Percentiles rank a stretch among this genome's conserved stretches.
Evolutionary conservation across 2,888 invertebrate species (phyloP).

Genomic region (Crioceris asparagi): DNA sequence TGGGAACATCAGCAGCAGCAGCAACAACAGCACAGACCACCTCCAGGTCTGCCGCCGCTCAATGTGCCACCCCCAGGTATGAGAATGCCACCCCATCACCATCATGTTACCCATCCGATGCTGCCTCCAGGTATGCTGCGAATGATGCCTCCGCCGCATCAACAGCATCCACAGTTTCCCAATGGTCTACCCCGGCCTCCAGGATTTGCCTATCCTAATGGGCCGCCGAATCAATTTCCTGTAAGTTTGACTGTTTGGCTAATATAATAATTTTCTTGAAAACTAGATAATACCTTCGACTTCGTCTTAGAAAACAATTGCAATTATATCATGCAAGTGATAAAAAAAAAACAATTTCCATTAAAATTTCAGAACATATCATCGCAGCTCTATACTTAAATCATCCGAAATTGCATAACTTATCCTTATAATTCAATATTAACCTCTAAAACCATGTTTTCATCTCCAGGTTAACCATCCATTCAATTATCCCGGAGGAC

Average conservation of each 20-base stretch:
- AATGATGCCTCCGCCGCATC: slow-evolving; percentile 19
- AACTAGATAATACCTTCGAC: no score
- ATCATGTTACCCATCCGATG: slow-evolving; percentile 15
- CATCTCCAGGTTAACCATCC: slow-evolving; percentile 21
- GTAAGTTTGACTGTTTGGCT: slow-evolving; percentile 15
- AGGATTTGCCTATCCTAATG: slow-evolving; percentile 20
- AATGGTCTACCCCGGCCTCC: slow-evolving; percentile 21
- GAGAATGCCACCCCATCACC: slow-evolving; percentile 19
- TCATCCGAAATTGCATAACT: no score
- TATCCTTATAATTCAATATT: no score
- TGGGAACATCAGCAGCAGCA: no score
- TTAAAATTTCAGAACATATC: no score
- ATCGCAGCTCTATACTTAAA: no score
- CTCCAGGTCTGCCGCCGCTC: slow-evolving; percentile 37
- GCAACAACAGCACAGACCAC: no score
- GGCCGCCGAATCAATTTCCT: slow-evolving; percentile 12
- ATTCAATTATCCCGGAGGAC: slow-evolving; percentile 28
- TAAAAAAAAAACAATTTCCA: no score
- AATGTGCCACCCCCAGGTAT: slow-evolving; percentile 34
- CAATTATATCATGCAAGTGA: no score
- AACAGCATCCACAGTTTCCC: slow-evolving; percentile 19
- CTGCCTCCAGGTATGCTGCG: slow-evolving; percentile 29
- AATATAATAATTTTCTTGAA: no score
- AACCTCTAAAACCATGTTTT: no score
- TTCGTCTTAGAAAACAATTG: no score